Conservation (phyloP, 1,140 invertebrate genomes). For the Atta texana region DNA sequence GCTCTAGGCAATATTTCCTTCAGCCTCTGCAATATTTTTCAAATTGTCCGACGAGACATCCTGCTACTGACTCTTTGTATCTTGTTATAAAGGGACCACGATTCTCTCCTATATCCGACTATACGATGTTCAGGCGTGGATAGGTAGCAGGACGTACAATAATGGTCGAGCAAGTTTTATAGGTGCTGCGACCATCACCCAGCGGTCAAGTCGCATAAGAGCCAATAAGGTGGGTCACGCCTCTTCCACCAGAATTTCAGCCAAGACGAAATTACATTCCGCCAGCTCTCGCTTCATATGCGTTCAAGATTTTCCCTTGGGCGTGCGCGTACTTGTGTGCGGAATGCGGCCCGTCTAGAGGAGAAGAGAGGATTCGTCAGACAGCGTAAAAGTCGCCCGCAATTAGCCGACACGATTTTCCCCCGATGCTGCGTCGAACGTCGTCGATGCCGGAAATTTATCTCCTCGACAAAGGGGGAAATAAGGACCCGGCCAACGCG, state of each 20-base stretch:
- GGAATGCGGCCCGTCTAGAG: conserved; percentile 35
- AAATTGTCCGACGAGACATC: conserved; percentile 53
- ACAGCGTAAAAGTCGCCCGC: conserved; percentile 75
- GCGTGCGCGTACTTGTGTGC: conserved; percentile 28
- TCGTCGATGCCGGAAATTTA: conserved; percentile 79
- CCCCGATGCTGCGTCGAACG: conserved; percentile 68
- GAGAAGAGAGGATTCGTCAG: conserved; percentile 76
- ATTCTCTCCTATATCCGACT: conserved; percentile 19
- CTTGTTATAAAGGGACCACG: conserved; percentile 63
- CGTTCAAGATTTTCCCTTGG: conserved; percentile 57
- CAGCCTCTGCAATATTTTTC: conserved; percentile 53
- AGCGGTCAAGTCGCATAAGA: conserved; percentile 77
- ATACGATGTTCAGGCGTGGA: conserved; percentile 41
- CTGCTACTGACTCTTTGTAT: background rate
- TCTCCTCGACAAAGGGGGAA: conserved; percentile 63
- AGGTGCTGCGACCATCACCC: conserved; percentile 75
- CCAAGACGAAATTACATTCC: conserved; percentile 85
- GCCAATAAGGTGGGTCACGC: conserved; percentile 81
- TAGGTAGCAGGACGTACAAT: conserved; percentile 68
- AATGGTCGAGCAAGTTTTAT: conserved; percentile 79
- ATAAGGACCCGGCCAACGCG: conserved; percentile 19
- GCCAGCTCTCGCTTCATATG: conserved; percentile 55
- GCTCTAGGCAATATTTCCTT: conserved; percentile 37
- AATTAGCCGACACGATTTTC: conserved; percentile 82
- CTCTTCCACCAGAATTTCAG: conserved; percentile 79